Conservation (phyloP, 2,888 invertebrate species). For the Plemyria rubiginata region DNA sequence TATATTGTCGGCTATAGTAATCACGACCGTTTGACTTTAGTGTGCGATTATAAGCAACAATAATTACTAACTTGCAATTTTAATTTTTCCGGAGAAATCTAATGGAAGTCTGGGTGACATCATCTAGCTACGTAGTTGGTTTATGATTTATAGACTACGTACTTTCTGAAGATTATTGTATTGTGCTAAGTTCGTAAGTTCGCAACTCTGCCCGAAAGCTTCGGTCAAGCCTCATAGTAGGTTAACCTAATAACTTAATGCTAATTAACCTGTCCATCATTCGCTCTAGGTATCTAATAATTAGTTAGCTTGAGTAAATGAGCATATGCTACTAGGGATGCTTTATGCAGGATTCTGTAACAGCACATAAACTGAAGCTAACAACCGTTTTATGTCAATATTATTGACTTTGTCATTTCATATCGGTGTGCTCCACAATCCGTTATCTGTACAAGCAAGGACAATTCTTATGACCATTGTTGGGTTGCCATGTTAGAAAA, state of each 20-base stretch:
- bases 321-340: conserved; percentile 17
- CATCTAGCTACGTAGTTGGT: neutral
- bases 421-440: conserved; percentile 25
- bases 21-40: conserved; percentile 7
- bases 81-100: neutral
- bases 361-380: conserved; percentile 19
- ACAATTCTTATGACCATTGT: neutral
- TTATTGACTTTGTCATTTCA: conserved; percentile 26
- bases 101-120: neutral
- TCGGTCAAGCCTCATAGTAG: neutral
- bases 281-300: too few species aligned
- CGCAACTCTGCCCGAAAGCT: neutral
- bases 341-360: conserved; percentile 24
- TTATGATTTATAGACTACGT: conserved; percentile 1
- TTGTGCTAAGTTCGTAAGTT: neutral
- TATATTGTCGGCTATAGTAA: neutral
- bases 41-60: neutral
- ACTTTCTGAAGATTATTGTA: neutral
- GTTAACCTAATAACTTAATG: too few species aligned
- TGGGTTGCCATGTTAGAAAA: conserved; percentile 2
- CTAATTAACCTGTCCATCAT: too few species aligned
- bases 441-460: conserved; percentile 20
- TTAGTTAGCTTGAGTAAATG: neutral
- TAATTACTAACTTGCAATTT: neutral
- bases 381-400: conserved; percentile 26